These are phyloP conservation scores for Pachypanchax playfairii DNA, from an alignment of 2,113 vertebrate genomes.

Conservation along the genomic window DNA sequence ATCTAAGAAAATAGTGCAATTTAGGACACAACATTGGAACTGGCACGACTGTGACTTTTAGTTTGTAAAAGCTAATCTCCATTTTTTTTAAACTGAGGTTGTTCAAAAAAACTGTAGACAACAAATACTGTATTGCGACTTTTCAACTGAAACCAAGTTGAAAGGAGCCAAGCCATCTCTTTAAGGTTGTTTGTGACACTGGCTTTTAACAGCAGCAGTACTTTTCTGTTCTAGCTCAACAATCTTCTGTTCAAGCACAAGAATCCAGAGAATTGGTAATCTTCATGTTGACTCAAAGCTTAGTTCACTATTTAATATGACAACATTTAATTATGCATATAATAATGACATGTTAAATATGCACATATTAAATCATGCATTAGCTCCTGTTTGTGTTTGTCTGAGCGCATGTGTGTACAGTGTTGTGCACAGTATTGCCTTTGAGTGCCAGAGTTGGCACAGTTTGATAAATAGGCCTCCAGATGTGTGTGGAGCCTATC, in stretches of 20 bases:
- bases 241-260: too few species aligned
- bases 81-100: too few species aligned
- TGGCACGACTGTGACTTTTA: too few species aligned
- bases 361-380: constrained; percentile 1
- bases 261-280: background rate
- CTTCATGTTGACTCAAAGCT: background rate
- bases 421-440: constrained; percentile 30
- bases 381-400: constrained; percentile 38
- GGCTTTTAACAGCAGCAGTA: too few species aligned
- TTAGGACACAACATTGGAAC: too few species aligned
- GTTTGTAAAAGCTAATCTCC: too few species aligned
- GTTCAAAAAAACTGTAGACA: too few species aligned
- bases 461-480: constrained; percentile 70
- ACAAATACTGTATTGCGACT: too few species aligned
- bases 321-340: background rate
- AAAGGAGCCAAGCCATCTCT: too few species aligned
- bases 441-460: constrained; percentile 12
- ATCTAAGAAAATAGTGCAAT: too few species aligned
- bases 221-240: background rate
- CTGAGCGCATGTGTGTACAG: constrained; percentile 10
- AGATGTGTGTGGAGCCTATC: constrained; percentile 70
- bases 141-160: too few species aligned
- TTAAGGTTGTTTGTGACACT: too few species aligned
- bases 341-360: constrained; percentile 2
- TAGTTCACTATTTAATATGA: background rate